A percentile compares a stretch with the other conserved stretches of the same genome.
Conservation (phyloP, 2,797 vertebrate genomes). For the Lacerta bilineata region DNA sequence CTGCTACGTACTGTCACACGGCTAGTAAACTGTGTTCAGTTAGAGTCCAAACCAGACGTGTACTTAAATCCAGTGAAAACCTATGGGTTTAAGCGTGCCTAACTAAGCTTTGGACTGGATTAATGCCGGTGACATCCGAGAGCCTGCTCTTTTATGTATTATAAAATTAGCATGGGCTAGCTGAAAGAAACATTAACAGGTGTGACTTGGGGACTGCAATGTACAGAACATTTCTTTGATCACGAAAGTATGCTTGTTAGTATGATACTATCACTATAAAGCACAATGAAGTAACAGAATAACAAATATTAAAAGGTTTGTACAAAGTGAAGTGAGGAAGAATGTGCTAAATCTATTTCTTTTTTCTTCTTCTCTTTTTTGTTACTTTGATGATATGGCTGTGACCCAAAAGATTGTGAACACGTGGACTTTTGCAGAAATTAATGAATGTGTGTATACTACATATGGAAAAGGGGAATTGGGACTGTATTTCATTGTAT, state of each 20-base stretch:
- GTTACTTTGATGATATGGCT: neutral
- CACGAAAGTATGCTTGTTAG: neutral
- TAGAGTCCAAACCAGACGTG: neutral
- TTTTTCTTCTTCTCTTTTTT: neutral
- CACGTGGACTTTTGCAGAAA: neutral
- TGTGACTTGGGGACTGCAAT: conserved; percentile 12
- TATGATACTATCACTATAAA: conserved; percentile 6
- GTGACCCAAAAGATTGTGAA: neutral
- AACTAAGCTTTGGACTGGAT: neutral
- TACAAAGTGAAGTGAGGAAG: neutral
- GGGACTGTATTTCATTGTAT: too few species aligned
- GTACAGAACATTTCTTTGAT: neutral
- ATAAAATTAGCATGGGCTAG: neutral
- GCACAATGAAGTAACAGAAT: neutral
- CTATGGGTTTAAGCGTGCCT: too few species aligned
- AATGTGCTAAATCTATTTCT: neutral
- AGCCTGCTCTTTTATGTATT: neutral
- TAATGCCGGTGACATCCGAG: neutral
- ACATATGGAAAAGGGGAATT: neutral
- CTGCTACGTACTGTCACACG: neutral
- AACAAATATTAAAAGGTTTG: neutral
- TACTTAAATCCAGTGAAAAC: neutral
- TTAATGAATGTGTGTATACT: neutral
- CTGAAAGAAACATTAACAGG: neutral
- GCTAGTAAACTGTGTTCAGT: neutral